Percentiles rank a stretch among this genome's conserved stretches.
Evolutionary conservation across 2,888 invertebrate species (phyloP).

Genomic region (Drosophila paramelanica): DNA sequence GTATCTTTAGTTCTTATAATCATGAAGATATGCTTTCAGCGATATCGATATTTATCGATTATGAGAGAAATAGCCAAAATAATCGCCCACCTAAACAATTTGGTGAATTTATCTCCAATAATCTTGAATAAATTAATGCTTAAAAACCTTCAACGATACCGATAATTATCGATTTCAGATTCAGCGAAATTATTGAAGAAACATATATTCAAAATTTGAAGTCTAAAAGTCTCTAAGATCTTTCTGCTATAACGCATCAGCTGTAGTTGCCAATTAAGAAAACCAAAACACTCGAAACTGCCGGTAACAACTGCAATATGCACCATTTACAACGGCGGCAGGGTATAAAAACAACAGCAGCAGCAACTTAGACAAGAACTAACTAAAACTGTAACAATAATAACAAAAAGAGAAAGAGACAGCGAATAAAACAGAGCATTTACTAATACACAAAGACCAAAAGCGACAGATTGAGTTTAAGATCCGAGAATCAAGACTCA

Average conservation of each 20-base stretch:
- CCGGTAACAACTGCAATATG: background rate
- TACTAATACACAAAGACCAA: slow-evolving; percentile 38
- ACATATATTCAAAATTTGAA: too few relatives aligned
- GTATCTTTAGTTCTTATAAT: too few relatives aligned
- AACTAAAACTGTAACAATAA: slow-evolving; percentile 29
- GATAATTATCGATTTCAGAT: background rate
- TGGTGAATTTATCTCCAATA: too few relatives aligned
- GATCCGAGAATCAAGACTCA: slow-evolving; percentile 43
- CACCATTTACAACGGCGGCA: background rate
- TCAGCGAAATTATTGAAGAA: too few relatives aligned
- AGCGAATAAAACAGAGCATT: slow-evolving; percentile 11
- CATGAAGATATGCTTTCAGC: too few relatives aligned
- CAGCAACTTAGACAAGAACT: slow-evolving; percentile 12
- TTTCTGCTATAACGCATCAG: too few relatives aligned
- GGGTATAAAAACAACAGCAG: slow-evolving; percentile 14
- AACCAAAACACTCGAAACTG: too few relatives aligned
- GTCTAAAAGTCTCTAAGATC: too few relatives aligned
- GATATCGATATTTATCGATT: too few relatives aligned
- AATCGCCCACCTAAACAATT: too few relatives aligned
- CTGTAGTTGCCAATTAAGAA: background rate
- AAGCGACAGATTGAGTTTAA: slow-evolving; percentile 53
- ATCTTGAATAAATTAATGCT: too few relatives aligned
- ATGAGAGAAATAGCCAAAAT: too few relatives aligned
- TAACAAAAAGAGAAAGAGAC: slow-evolving; percentile 5
- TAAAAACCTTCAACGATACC: background rate